Base-by-base conservation (phyloP, 1,140 invertebrate species). In the Oryctes rhinoceros region DNA sequence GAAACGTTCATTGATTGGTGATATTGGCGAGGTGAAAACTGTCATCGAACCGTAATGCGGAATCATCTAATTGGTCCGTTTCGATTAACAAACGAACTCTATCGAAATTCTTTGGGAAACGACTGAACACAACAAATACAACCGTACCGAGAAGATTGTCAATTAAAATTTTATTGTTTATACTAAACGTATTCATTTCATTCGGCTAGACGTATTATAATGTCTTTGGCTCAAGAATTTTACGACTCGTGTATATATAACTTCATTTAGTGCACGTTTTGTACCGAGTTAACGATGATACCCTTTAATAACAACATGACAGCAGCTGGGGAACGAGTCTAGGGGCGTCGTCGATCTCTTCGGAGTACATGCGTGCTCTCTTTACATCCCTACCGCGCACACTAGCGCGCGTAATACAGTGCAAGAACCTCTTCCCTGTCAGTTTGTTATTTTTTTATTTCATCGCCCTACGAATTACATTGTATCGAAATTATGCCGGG, bases 371-470 rank as follows among this genome's bases (percentile, higher is more conserved):
- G 24, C 24, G 3, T 44, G 9, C 39, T 4, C 39, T 44, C 39
- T 3, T 10, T 3, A 3, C 39, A 44, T 44, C 39, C 9, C 39
- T 10, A 44, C 39, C 39, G 9, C 39, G 3, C 39, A 44, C 39
- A 44, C 39, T 37, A 71, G 65, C n/a, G 62, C 62, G 11, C 10
- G 35, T 71, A 71, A 24, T 35, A 71, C 24, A 71, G 24, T 4
- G 65, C 24, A 44, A 44, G 39, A 44, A 44, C 39, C 39, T 24
- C 65, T 71, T 71, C 39, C 39, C 65, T 71, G 24, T 37, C 65
- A 71, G 24, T 71, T 71, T 71, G 24, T 71, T 67, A 30, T 67
- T 67, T 71, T 59, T 71, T 71, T 71, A 71, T 71, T 71, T 71
- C 24, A 24, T 71, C 65, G 65, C 65, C 65, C 65, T 37, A 71